A percentile compares a stretch with the other conserved stretches of the same genome.
Evolutionary conservation across 2,888 invertebrate species (phyloP).

Genomic region (Hemicrepidius hirtus): DNA sequence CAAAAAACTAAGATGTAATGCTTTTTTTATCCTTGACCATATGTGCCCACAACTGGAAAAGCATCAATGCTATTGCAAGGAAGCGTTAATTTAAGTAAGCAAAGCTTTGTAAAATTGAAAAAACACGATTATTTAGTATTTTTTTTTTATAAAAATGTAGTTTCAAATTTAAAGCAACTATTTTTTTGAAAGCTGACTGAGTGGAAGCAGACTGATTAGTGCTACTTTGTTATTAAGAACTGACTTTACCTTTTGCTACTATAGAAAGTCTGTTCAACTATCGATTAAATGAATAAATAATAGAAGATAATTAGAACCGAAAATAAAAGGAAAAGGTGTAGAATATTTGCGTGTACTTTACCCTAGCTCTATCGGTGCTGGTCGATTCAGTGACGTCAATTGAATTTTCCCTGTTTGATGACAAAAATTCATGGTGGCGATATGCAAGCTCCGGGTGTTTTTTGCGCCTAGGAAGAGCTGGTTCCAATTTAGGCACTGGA

Average conservation of each 20-base stretch:
- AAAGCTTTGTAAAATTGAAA: conserved; percentile 30
- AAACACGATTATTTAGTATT: neutral
- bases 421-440: conserved; percentile 88
- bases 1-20: conserved; percentile 14
- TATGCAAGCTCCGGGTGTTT: conserved; percentile 93
- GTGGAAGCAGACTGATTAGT: conserved; percentile 47
- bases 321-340: conserved; percentile 44
- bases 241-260: conserved; percentile 46
- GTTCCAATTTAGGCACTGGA: conserved; percentile 79
- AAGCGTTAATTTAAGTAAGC: conserved; percentile 26
- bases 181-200: conserved; percentile 37
- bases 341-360: conserved; percentile 66
- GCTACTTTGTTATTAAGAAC: conserved; percentile 44
- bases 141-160: conserved; percentile 13
- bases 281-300: conserved; percentile 46
- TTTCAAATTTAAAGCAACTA: conserved; percentile 30
- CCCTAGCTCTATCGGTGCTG: conserved; percentile 80
- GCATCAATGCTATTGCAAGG: conserved; percentile 31
- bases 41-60: conserved; percentile 35
- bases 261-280: conserved; percentile 49
- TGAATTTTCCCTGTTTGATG: conserved; percentile 77
- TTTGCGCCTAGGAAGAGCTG: conserved; percentile 89
- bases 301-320: conserved; percentile 41
- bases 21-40: conserved; percentile 10
- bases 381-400: conserved; percentile 76